phyloP scores from a whole-genome alignment of 2,888 invertebrate genomes.

The Dastarcus helophoroides region DNA sequence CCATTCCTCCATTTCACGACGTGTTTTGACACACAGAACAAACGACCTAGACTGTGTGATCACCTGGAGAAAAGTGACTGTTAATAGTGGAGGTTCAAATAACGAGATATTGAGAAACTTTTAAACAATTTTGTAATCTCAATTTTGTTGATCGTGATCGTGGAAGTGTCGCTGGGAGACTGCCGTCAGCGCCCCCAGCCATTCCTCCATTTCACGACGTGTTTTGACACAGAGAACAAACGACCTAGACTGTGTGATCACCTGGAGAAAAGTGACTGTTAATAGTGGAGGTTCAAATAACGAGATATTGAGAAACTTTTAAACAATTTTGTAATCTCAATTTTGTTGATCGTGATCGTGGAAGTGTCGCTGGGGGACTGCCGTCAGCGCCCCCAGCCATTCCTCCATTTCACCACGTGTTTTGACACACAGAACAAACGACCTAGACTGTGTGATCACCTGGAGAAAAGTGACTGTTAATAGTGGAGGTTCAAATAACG shows the following conservation, averaged over 20 bases:
- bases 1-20: slow-evolving; percentile 90
- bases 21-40: slow-evolving; percentile 66
- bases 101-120: too few relatives aligned
- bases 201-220: slow-evolving; percentile 83
- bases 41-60: slow-evolving; percentile 69
- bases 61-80: too few relatives aligned
- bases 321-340: too few relatives aligned
- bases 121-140: too few relatives aligned
- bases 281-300: too few relatives aligned
- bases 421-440: slow-evolving; percentile 68
- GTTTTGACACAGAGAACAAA: slow-evolving; percentile 69
- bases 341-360: slow-evolving; percentile 48
- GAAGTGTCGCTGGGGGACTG: slow-evolving; percentile 47
- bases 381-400: slow-evolving; percentile 75
- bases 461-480: too few relatives aligned
- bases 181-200: slow-evolving; percentile 73
- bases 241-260: slow-evolving; percentile 67
- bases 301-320: too few relatives aligned
- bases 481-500: too few relatives aligned
- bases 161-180: slow-evolving; percentile 45
- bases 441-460: slow-evolving; percentile 68
- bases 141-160: slow-evolving; percentile 49
- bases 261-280: too few relatives aligned
- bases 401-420: slow-evolving; percentile 82
- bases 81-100: too few relatives aligned